Base-by-base conservation (phyloP, 2,888 invertebrate genomes). In the Lycophotia porphyrea region DNA sequence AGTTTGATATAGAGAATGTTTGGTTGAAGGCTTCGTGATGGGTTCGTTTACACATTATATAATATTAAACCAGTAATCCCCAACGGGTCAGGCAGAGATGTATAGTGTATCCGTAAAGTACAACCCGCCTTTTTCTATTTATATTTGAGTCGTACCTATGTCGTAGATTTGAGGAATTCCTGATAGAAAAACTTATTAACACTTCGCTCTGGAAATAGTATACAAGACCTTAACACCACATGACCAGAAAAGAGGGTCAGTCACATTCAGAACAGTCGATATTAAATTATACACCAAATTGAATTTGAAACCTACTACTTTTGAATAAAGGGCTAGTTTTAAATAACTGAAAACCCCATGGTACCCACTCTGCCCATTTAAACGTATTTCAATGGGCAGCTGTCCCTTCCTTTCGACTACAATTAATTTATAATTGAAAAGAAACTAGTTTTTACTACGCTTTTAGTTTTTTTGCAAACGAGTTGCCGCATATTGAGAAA, bases 391-490 rank as follows among this genome's bases (percentile, higher is more conserved):
- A 58, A 58, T 58, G 18, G 27, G 1, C 5, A 11, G 3, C 49
- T 58, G 39, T 65, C 76, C 31, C 49, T 44, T 67, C 18, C 24
- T 39, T 36, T 60, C 24, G 1, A 49, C 8, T 49, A 27, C 5
- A 11, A 9, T 60, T n/a, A 7, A 27, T 76, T 60, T 65, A 2
- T n/a, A 24, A 36, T 55, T 52, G 36, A 58, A 64, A 47, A 13
- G 3, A 39, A 65, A 60, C 47, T 65, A 39, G 58, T 65, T 76
- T 52, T 63, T n/a, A 13, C 44, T 36, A 36, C 24, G 39, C 39
- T 74, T 60, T 60, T 21, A 27, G 8, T 58, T 58, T 71, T 39
- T 55, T 75, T n/a, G 76, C 76, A 76, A 76, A 75, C 36, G 31
- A 31, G 8, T 39, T 36, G 31, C 42, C 11, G 11, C 31, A 42